Evolutionary conservation across 1,140 invertebrate genomes (phyloP), one percentile per base, ranked within the genome.

Genomic region (Nephila pilipes): DNA sequence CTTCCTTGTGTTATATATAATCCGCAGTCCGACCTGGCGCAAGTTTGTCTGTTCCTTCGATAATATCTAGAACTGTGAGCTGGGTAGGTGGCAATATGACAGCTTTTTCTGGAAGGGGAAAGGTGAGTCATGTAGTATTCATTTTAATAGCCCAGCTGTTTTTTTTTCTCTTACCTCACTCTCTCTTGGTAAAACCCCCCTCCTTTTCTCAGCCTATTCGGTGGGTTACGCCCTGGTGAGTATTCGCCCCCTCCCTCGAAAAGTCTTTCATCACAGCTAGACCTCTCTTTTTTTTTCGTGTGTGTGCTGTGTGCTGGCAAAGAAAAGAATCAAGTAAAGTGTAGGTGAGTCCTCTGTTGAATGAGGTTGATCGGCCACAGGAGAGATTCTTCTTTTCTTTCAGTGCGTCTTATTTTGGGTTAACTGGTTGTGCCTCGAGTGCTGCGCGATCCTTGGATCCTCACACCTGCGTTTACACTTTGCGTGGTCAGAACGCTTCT

Each of bases 11-110:
- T 6, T 22, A 6, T 16, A 58, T 6, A 29, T 25, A 54, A 55
- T 55, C 81, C 22, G 20, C n/a, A 57, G 3, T 12, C 22, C 8
- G 54, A 16, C 38, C 20, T 57, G 81, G 81, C 81, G 81, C 81
- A 18, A 18, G 38, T n/a, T 46, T 55, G 81, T 83, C 81, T 83
- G 81, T 54, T 32, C 29, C 54, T 57, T 5, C 81, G 81, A n/a
- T n/a, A n/a, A 83, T 57, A 54, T 83, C 54, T n/a, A 10, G 18
- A 38, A 18, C 54, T 22, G n/a, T n/a, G n/a, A n/a, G 46, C 14
- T 54, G 55, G 46, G 81, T 83, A 29, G 81, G 81, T 83, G 81
- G 81, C 81, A 83, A 57, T 83, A 57, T 83, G 81, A 83, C 54
- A 83, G 54, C 10, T 25, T 55, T n/a, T 18, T 25, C 10, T 12